A percentile compares a stretch with the other conserved stretches of the same genome.
These are phyloP conservation scores for Agriopis leucophaearia DNA, from an alignment of 2,888 invertebrate species.

Conservation along the genomic window DNA sequence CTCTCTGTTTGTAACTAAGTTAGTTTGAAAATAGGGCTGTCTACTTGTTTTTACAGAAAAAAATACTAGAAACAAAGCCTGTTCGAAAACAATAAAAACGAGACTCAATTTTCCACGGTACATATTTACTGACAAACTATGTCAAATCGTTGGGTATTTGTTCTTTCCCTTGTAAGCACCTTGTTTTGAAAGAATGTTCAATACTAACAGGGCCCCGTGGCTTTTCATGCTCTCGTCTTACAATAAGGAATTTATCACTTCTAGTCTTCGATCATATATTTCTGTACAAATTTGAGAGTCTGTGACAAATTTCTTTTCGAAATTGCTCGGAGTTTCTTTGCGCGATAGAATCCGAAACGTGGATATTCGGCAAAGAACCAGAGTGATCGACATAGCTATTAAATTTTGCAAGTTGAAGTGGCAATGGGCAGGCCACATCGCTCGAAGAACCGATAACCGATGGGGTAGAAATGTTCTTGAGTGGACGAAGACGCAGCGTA, in stretches of 20 bases:
- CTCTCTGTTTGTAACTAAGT: background rate
- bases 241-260: background rate
- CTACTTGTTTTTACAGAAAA: background rate
- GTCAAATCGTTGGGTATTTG: constrained; percentile 7
- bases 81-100: constrained; percentile 6
- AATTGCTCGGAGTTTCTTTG: too few relatives aligned
- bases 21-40: background rate
- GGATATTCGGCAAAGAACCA: too few relatives aligned
- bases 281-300: too few relatives aligned
- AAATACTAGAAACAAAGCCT: background rate
- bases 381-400: too few relatives aligned
- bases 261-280: background rate
- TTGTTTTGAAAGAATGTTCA: background rate
- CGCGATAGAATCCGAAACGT: too few relatives aligned
- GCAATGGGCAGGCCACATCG: too few relatives aligned
- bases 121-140: background rate
- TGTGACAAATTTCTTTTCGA: too few relatives aligned
- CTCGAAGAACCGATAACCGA: too few relatives aligned
- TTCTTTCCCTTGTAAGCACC: constrained; percentile 2
- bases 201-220: background rate
- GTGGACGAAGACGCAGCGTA: too few relatives aligned
- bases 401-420: too few relatives aligned
- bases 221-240: background rate
- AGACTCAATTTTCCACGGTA: constrained; percentile 13
- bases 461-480: too few relatives aligned